These are phyloP conservation scores for Callorhinus ursinus DNA, from an alignment of 2,113 vertebrate species.

Conservation along the genomic window DNA sequence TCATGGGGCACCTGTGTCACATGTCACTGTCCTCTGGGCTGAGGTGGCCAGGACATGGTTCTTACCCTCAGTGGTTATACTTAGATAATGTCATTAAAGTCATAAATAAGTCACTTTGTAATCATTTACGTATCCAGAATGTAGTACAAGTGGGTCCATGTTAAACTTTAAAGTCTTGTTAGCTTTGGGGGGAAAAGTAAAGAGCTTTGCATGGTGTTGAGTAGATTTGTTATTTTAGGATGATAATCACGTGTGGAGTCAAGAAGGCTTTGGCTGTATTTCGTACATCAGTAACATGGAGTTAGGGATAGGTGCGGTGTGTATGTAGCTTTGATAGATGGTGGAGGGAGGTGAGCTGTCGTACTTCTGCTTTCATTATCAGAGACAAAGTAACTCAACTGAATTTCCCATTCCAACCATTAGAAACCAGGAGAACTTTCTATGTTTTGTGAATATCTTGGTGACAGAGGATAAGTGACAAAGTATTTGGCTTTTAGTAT, in stretches of 20 bases:
- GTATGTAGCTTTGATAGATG: neutral
- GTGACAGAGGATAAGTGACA: neutral
- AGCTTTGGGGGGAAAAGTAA: neutral
- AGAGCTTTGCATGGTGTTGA: neutral
- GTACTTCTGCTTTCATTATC: neutral
- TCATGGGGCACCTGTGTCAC: no score
- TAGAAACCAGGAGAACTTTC: neutral
- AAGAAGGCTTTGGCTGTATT: neutral
- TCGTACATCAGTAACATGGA: fast-evolving
- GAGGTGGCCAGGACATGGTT: neutral
- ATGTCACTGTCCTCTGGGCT: neutral
- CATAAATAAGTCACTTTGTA: neutral
- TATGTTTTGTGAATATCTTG: neutral
- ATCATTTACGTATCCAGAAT: neutral
- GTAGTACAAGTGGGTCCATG: neutral
- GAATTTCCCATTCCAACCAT: neutral
- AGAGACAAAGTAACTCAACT: neutral
- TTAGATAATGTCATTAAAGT: neutral
- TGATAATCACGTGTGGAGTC: neutral
- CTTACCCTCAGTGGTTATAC: neutral
- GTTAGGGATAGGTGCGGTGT: fast-evolving
- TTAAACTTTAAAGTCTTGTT: neutral
- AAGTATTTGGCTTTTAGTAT: neutral
- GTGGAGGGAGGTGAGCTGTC: no score
- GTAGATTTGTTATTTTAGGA: neutral